Percentiles rank a stretch among this genome's conserved stretches.
Evolutionary conservation across 2,797 vertebrate genomes (phyloP).

Genomic region (Carapus acus): DNA sequence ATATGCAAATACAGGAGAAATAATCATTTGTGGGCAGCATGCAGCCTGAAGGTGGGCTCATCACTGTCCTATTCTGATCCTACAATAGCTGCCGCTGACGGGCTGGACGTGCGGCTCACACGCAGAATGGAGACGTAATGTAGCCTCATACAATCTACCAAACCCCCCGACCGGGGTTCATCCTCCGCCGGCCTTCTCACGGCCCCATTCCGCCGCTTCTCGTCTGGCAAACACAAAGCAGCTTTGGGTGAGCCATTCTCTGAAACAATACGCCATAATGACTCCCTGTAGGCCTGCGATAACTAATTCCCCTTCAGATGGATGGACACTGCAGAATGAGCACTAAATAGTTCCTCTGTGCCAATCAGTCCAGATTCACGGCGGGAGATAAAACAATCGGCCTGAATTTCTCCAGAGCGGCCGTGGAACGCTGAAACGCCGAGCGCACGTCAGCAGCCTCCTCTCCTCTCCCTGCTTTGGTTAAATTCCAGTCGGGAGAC

Average conservation of each 20-base stretch:
- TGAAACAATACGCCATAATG: conserved; percentile 68
- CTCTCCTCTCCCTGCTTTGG: conserved; percentile 27
- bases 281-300: conserved; percentile 62
- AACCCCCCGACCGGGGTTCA: conserved; percentile 35
- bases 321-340: conserved; percentile 52
- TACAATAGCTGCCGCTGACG: conserved; percentile 9
- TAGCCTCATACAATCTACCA: conserved; percentile 30
- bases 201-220: conserved; percentile 59
- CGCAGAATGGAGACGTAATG: conserved; percentile 18
- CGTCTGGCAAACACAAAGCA: conserved; percentile 60
- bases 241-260: conserved; percentile 58
- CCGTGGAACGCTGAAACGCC: conserved; percentile 30
- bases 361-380: conserved; percentile 51
- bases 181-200: conserved; percentile 34
- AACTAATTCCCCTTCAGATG: conserved; percentile 66
- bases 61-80: conserved; percentile 20
- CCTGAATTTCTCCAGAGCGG: conserved; percentile 18
- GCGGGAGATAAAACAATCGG: conserved; percentile 16
- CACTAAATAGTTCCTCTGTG: conserved; percentile 47
- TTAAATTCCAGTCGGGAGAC: conserved; percentile 29
- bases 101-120: conserved; percentile 9
- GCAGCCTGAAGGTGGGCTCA: neutral
- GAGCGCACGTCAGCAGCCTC: conserved; percentile 3
- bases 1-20: too few relatives aligned
- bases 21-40: neutral